Percentiles rank a stretch among this genome's conserved stretches.
Evolutionary conservation across 2,113 vertebrate genomes (phyloP).

Genomic region (Gobiocypris rarus): DNA sequence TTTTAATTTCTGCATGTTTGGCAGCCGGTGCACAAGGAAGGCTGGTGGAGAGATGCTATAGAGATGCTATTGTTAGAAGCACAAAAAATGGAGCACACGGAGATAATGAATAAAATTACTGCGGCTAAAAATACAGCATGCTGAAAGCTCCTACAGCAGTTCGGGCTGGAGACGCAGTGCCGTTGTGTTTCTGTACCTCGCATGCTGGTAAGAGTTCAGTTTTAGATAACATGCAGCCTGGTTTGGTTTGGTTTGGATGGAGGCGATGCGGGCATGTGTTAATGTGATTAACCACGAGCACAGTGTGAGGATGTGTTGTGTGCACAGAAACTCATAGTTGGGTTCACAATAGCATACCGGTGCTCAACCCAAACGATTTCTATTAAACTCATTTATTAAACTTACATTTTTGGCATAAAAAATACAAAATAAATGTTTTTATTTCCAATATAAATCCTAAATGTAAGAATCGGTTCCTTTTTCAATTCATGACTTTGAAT

Average conservation of each 20-base stretch:
- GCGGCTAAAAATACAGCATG: conserved; percentile 33
- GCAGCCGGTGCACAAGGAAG: conserved; percentile 29
- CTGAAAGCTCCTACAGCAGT: conserved; percentile 45
- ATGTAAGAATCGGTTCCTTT: background rate
- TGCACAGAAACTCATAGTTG: background rate
- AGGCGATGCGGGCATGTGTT: conserved; percentile 18
- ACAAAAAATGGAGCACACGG: background rate
- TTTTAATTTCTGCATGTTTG: conserved; percentile 57
- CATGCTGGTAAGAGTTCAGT: conserved; percentile 55
- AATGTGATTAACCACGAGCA: background rate
- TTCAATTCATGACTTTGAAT: background rate
- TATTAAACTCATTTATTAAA: background rate
- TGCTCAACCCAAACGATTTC: background rate
- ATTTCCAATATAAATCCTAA: background rate
- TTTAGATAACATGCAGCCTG: conserved; percentile 51
- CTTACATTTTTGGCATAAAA: background rate
- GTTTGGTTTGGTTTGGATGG: conserved; percentile 60
- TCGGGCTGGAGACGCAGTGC: conserved; percentile 52
- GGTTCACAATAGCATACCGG: background rate
- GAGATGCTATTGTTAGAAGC: conserved; percentile 22
- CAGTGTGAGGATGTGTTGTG: background rate
- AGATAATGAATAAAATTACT: conserved; percentile 13
- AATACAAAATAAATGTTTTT: background rate
- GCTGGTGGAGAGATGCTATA: background rate
- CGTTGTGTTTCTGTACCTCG: conserved; percentile 40